Base-by-base conservation (phyloP, 2,797 vertebrate genomes). In the Lepidocolaptes lacrymiger region DNA sequence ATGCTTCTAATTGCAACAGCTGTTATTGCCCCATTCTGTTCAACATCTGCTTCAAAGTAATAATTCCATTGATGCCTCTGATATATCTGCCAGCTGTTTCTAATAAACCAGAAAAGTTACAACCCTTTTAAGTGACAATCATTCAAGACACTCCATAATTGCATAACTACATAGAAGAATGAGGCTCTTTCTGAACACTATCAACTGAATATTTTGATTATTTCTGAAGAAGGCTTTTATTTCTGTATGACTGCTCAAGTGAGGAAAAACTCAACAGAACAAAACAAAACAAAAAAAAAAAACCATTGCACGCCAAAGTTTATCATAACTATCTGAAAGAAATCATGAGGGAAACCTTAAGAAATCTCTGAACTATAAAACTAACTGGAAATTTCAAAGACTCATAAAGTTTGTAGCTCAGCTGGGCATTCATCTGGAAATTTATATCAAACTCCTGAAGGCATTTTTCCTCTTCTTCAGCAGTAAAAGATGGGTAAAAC, bases 21-120 rank as follows among this genome's bases (percentile, higher is more conserved):
- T 93, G 66, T 80, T 94, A 85, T 75, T 97, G 64, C 55, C 89
- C 90, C 79, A 41, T 95, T 95, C 90, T 96, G 81, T 55, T 95
- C 92, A 96, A 97, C 95, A 97, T 96, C 95, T 97, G 96, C 56
- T 96, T 95, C 79, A 93, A 77, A 96, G 89, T 30, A 96, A 88
- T 84, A 81, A 85, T 95, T 67, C 66, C 58, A 90, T 93, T 82
- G 92, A 96, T 0, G 90, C 32, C 32, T 88, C 86, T 91, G 76
- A 85, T 91, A 24, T 59, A 68, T 90, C 66, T 96, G 73, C 91
- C 97, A 97, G 84, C 88, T 97, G 93, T 96, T 97, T 94, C 89
- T 94, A 95, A 95, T 95, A 95, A 95, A 95, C 68, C 64, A 76
- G 71, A 46, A 88, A 84, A 91, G 93, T 96, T 95, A 96, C 85